Evolutionary conservation across 2,113 vertebrate species (phyloP), one percentile per base, ranked within the genome.

Genomic region (cat (Felis catus)): DNA sequence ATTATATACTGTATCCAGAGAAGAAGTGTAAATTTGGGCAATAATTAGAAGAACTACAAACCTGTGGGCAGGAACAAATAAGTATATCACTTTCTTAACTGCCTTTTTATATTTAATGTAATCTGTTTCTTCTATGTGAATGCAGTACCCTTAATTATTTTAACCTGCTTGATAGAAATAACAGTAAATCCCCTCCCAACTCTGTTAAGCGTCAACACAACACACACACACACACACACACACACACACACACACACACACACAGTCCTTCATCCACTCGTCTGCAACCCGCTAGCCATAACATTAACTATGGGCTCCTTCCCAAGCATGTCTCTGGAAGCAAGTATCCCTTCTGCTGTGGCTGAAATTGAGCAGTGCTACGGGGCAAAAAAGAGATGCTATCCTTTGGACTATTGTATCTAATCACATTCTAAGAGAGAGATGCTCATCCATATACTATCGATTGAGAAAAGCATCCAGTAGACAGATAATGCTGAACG

Each of bases 1-100:
- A 80, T n/a, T 70, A 84, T 58, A 53, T 68, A 78, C 29, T 76
- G n/a, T 66, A 33, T 79, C 70, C 53, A 76, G 11, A 48, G 2
- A 79, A 6, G 33, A 79, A 10, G 9, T 85, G 3, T 45, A 39
- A 71, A 66, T 88, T 74, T 83, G 53, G 85, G 88, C 45, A 92
- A 27, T 73, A 89, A 91, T 87, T 55, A 41, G 93, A 97, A 76
- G 68, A 92, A 94, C 92, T 55, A 94, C n/a, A 88, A 88, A 87
- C 27, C 66, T 25, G 7, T 33, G 25, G 41, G 39, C 48, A 55
- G 68, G 51, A 65, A 70, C 27, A 82, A 82, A 25, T 5, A 68
- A 93, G 39, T 4, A 58, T 3, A 15, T 39, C 36, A 23, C 1
- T 23, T 14, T 94, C 29, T 76, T 83, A 83, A 79, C 25, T 45